A percentile compares a stretch with the other conserved stretches of the same genome.
Evolutionary conservation across 2,113 vertebrate genomes (phyloP).

Genomic region (Mormyrus iriodes): DNA sequence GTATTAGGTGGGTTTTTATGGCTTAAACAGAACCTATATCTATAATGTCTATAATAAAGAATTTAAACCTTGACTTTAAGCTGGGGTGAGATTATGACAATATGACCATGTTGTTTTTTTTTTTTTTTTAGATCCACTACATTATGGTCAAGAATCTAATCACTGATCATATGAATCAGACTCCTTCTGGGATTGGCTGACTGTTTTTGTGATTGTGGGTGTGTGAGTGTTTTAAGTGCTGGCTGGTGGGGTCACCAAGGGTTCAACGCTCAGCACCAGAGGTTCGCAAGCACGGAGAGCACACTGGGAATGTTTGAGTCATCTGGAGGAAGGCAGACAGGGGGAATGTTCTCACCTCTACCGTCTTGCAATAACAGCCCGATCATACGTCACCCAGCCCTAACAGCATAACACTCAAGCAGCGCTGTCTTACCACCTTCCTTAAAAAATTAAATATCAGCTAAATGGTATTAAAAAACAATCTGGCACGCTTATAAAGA

Average conservation of each 20-base stretch:
- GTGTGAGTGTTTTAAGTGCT: background rate
- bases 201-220: background rate
- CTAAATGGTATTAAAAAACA: background rate
- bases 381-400: background rate
- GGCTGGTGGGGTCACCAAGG: slow-evolving; percentile 12
- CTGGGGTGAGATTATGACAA: background rate
- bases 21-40: background rate
- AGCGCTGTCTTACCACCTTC: background rate
- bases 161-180: background rate
- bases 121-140: background rate
- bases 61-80: background rate
- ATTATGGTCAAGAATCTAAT: background rate
- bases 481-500: background rate
- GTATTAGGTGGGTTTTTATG: background rate
- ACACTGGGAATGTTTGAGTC: slow-evolving; percentile 17
- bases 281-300: background rate
- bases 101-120: background rate
- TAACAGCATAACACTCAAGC: background rate
- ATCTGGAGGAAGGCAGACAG: slow-evolving; percentile 1
- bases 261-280: background rate
- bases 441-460: background rate
- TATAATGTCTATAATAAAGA: background rate
- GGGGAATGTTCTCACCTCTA: slow-evolving; percentile 25
- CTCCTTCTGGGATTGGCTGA: background rate
- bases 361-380: background rate